Conservation (phyloP, 2,113 vertebrate species). For the Pavo muticus region DNA sequence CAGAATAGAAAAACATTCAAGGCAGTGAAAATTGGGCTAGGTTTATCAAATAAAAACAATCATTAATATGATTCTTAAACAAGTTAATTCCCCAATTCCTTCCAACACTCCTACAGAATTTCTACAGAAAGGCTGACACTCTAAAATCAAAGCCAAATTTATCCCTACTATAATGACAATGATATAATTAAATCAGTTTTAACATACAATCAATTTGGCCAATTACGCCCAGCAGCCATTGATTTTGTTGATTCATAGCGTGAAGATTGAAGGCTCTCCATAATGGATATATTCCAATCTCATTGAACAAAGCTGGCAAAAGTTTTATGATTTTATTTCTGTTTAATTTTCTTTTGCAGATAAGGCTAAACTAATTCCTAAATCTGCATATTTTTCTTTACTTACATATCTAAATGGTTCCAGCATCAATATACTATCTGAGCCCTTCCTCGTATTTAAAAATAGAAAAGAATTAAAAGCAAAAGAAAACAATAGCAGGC, state of each 20-base stretch:
- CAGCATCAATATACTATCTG: not conserved
- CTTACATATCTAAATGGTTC: not conserved
- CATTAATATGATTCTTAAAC: not conserved
- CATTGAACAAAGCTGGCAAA: slow-evolving; percentile 13
- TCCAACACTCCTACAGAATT: not conserved
- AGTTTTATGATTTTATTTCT: slow-evolving; percentile 1
- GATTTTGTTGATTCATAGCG: not conserved
- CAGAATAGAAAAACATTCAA: not conserved
- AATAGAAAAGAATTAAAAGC: not conserved
- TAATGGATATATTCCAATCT: not conserved
- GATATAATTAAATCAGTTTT: slow-evolving; percentile 14
- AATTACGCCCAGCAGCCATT: not conserved
- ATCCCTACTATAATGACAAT: not conserved
- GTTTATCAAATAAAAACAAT: slow-evolving; percentile 18
- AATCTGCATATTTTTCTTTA: not conserved
- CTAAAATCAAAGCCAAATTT: slow-evolving; percentile 29
- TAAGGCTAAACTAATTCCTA: not conserved
- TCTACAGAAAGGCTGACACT: not conserved
- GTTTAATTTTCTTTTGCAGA: not conserved
- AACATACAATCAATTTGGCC: not conserved
- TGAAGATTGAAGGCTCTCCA: not conserved
- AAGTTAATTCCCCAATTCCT: not conserved
- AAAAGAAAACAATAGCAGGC: not conserved
- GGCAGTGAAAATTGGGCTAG: not conserved
- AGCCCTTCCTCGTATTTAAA: not conserved